Percentiles rank a stretch among this genome's conserved stretches.
These are phyloP conservation scores for Fulmarus glacialis DNA, from an alignment of 2,113 vertebrate species.

Conservation along the genomic window DNA sequence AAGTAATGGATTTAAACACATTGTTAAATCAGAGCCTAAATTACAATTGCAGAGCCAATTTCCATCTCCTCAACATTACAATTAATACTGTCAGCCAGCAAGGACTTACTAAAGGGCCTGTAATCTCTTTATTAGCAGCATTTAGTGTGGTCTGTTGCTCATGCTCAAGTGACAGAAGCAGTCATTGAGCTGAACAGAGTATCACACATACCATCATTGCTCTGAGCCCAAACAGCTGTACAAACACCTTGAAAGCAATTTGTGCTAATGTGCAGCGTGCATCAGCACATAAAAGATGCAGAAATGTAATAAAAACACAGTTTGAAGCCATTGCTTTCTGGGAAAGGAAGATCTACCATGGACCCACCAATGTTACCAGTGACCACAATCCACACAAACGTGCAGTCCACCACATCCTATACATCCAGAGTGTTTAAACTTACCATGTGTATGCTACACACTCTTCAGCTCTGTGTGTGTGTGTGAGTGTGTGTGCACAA, in stretches of 20 bases:
- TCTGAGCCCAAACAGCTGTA: not conserved
- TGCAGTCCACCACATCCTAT: not conserved
- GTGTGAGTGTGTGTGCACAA: accelerated
- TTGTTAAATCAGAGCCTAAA: constrained; percentile 3
- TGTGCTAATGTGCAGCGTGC: not conserved
- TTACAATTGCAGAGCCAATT: not conserved
- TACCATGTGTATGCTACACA: no score
- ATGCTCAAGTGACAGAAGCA: not conserved
- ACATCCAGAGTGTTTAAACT: not conserved
- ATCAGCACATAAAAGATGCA: not conserved
- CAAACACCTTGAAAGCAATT: not conserved
- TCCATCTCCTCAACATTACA: not conserved
- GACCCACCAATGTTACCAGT: not conserved
- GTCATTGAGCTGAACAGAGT: not conserved
- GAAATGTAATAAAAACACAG: not conserved
- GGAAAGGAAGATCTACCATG: not conserved
- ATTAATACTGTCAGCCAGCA: constrained; percentile 10
- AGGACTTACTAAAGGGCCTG: not conserved
- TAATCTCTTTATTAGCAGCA: constrained; percentile 8
- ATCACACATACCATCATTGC: not conserved
- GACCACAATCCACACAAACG: not conserved
- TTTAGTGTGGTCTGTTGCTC: not conserved
- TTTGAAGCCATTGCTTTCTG: not conserved
- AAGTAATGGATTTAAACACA: constrained; percentile 14
- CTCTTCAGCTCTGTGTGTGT: not conserved